These are phyloP conservation scores for Pelochelys cantorii DNA, from an alignment of 2,797 vertebrate species.

Conservation along the genomic window DNA sequence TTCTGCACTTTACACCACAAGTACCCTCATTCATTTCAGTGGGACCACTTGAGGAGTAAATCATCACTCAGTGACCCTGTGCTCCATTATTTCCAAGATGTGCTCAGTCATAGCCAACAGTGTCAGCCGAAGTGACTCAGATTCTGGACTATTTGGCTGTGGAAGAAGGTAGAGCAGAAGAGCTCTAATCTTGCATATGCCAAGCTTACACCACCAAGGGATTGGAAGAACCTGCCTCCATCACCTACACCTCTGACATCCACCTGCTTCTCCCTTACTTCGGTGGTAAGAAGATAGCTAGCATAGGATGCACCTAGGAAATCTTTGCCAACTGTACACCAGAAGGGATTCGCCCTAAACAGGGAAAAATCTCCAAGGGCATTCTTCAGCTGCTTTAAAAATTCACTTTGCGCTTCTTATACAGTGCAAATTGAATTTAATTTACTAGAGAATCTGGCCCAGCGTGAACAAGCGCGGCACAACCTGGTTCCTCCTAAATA, in stretches of 20 bases:
- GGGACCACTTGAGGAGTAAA: neutral
- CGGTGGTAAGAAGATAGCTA: neutral
- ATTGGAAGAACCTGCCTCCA: neutral
- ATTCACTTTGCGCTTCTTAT: conserved; percentile 1
- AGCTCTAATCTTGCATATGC: neutral
- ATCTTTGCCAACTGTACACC: neutral
- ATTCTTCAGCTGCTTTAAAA: neutral
- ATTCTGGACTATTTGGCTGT: neutral
- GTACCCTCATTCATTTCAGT: neutral
- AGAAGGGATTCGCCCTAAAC: neutral
- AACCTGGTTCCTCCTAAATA: neutral
- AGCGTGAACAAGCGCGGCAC: neutral
- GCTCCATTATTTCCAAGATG: neutral
- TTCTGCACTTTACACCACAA: neutral
- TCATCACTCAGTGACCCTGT: neutral
- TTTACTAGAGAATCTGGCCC: neutral
- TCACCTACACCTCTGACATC: accelerated
- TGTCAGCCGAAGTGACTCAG: neutral
- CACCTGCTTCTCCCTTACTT: neutral
- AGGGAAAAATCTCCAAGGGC: neutral
- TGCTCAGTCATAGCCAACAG: neutral
- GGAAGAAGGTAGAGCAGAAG: neutral
- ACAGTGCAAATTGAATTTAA: neutral
- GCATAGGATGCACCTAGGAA: neutral
- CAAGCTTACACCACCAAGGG: neutral